These are phyloP conservation scores for Pyralis farinalis DNA, from an alignment of 2,888 invertebrate species.

Conservation along the genomic window DNA sequence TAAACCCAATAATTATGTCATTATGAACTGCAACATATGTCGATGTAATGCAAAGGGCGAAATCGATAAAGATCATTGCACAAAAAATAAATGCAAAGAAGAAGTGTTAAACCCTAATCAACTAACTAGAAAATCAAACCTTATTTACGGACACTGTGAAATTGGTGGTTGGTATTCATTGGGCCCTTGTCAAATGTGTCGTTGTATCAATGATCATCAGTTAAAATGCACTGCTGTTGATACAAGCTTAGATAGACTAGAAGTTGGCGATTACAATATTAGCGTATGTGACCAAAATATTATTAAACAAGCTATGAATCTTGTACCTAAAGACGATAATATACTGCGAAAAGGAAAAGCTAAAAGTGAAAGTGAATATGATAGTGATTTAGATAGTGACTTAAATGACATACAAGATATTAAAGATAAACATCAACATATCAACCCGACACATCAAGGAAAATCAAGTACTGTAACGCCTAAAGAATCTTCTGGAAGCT, in stretches of 20 bases:
- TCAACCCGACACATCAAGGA: too few relatives aligned
- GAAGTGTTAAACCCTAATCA: slow-evolving; percentile 10
- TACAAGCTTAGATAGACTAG: slow-evolving; percentile 22
- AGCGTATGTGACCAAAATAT: slow-evolving; percentile 43
- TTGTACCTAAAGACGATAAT: slow-evolving; percentile 24
- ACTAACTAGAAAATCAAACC: not conserved
- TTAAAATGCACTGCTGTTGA: slow-evolving; percentile 49
- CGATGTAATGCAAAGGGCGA: slow-evolving; percentile 41
- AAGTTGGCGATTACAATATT: slow-evolving; percentile 41
- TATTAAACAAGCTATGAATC: slow-evolving; percentile 35
- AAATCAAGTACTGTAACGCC: too few relatives aligned
- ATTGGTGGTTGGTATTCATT: slow-evolving; percentile 53
- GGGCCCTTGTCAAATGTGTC: slow-evolving; percentile 58
- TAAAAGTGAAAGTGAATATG: too few relatives aligned
- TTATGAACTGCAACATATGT: slow-evolving; percentile 54
- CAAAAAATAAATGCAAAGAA: slow-evolving; percentile 43
- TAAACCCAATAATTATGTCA: slow-evolving; percentile 37
- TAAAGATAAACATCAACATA: too few relatives aligned
- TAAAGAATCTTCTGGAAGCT: too few relatives aligned
- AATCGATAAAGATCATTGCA: slow-evolving; percentile 43
- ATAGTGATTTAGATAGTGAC: too few relatives aligned
- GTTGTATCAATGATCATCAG: slow-evolving; percentile 46
- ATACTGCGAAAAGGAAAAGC: too few relatives aligned
- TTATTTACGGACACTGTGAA: slow-evolving; percentile 40
- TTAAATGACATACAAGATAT: too few relatives aligned